Evolutionary conservation across 2,888 invertebrate genomes (phyloP).

Genomic region (Hyppa rectilinea): DNA sequence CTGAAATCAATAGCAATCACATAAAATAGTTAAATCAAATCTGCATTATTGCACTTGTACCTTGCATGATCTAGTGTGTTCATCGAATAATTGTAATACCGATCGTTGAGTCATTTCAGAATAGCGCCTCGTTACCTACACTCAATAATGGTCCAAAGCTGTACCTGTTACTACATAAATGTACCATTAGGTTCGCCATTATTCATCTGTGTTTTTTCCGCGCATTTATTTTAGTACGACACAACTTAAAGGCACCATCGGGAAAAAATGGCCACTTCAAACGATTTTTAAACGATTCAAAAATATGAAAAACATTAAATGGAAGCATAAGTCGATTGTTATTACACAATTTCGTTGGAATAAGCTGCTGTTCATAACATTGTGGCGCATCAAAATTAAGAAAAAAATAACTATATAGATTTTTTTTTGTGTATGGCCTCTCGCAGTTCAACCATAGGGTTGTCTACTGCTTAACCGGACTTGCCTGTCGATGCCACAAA

Average conservation of each 20-base stretch:
- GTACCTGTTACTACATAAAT: conserved; percentile 36
- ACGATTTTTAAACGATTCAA: too few species aligned
- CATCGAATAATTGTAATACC: background rate
- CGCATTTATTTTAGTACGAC: conserved; percentile 16
- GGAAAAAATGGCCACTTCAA: too few species aligned
- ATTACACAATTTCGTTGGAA: background rate
- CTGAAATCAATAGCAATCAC: background rate
- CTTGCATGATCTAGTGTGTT: background rate
- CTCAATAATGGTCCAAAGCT: conserved; percentile 42
- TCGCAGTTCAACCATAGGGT: too few species aligned
- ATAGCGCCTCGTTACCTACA: background rate
- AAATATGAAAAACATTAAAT: too few species aligned
- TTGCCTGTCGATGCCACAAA: too few species aligned
- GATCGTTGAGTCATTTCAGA: conserved; percentile 19
- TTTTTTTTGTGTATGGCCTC: too few species aligned
- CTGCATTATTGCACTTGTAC: too few species aligned
- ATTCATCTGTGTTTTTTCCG: conserved; percentile 32
- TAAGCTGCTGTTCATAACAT: background rate
- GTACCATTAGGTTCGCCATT: conserved; percentile 9
- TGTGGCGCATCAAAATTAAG: background rate
- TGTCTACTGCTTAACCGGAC: too few species aligned
- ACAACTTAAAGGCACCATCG: background rate
- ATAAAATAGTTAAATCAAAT: background rate
- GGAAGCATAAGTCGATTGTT: too few species aligned
- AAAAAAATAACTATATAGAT: too few species aligned